Evolutionary conservation across 2,797 vertebrate species (phyloP).

Genomic region (Lacerta bilineata): DNA sequence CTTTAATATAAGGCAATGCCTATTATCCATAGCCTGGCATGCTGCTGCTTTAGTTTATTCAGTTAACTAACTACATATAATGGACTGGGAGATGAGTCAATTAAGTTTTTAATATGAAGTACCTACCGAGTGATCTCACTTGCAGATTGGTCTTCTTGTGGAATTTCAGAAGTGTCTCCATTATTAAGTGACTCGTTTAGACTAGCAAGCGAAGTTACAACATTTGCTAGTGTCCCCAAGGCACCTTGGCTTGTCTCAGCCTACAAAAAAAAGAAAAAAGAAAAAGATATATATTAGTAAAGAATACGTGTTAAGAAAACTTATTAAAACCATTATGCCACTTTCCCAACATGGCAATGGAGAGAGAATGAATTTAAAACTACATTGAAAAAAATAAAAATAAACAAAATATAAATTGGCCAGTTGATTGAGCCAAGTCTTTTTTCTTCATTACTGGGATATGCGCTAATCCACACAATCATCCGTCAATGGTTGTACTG

Average conservation of each 20-base stretch:
- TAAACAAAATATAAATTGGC: neutral
- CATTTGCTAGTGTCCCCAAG: slow-evolving; percentile 95
- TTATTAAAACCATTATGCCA: slow-evolving; percentile 5
- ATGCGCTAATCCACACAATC: neutral
- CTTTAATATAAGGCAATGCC: slow-evolving; percentile 27
- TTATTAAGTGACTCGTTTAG: slow-evolving; percentile 93
- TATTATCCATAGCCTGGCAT: slow-evolving; percentile 11
- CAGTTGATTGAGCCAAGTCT: neutral
- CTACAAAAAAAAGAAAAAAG: slow-evolving; percentile 72
- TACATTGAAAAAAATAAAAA: neutral
- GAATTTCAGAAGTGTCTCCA: slow-evolving; percentile 88
- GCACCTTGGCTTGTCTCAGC: slow-evolving; percentile 92
- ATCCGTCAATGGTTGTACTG: neutral
- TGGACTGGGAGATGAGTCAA: neutral
- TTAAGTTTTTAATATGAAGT: slow-evolving; percentile 16
- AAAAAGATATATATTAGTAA: neutral
- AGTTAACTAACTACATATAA: neutral
- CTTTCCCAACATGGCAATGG: neutral
- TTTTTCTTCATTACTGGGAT: neutral
- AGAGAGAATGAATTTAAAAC: neutral
- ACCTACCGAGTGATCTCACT: slow-evolving; percentile 96
- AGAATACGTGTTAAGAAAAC: neutral
- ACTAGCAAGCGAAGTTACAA: slow-evolving; percentile 95
- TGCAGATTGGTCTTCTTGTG: slow-evolving; percentile 91
- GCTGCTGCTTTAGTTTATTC: neutral